Base-by-base conservation (phyloP, 2,888 invertebrate species). In the Phlogophora meticulosa region DNA sequence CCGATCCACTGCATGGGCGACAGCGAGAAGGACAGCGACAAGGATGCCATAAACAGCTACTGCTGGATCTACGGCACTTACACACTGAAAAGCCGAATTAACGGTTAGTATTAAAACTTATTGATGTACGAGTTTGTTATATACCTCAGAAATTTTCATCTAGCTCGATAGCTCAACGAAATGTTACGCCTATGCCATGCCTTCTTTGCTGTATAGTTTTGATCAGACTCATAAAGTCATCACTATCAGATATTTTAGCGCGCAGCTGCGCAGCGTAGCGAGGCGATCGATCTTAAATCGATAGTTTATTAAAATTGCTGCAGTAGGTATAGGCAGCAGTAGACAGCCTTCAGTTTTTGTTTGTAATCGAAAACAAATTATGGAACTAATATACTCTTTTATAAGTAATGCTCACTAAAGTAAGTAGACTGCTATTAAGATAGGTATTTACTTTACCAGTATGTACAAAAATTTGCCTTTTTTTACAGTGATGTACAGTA, bases 61-160 rank as follows among this genome's bases (percentile, higher is more conserved):
- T 98, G 98, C 91, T 98, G 98, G 98, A 97, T 98, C 73, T 96
- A 97, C 88, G 97, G 97, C 53, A 97, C 97, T 5, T 97, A 96
- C 78, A 97, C 97, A 1, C 82, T 96, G 58, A 95, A 94, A 74
- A 93, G 95, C 70, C 45, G 69, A 22, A 46, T 61, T 34, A 22
- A 49, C 9, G 79, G 79, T 76, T 2, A 57, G 76, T 78, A 46
- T 32, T 10, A 24, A 34, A 42, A 22, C 10, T 13, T 48, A 24
- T 17, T 64, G 15, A 17, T 58, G 0, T 22, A 22, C 20, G 28
- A 11, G 10, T 0, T n/a, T 20, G 0, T 38, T 17, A 3, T 10
- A 2, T 10, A 13, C 4, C 28, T 17, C 10, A 43, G 17, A n/a
- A n/a, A n/a, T n/a, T n/a, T n/a, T n/a, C n/a, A n/a, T n/a, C n/a